Conservation (phyloP, 2,113 vertebrate genomes). For the Melanerpes formicivorus region DNA sequence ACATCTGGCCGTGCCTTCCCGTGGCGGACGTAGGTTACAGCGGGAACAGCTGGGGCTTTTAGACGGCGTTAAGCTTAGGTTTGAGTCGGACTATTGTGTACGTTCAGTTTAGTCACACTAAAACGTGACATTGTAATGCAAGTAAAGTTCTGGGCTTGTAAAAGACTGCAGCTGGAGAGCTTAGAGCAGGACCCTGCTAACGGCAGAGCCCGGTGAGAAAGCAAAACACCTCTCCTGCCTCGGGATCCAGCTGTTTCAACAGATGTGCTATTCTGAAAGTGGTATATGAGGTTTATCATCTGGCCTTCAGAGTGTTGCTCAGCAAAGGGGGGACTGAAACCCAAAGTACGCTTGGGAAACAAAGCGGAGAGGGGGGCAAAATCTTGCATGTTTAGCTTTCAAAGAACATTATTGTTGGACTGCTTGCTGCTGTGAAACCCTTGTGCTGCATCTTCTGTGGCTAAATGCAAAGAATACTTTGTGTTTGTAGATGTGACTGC, state of each 20-base stretch:
- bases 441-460: background rate
- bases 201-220: background rate
- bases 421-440: background rate
- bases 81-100: background rate
- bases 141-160: background rate
- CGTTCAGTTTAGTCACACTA: background rate
- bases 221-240: background rate
- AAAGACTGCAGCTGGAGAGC: background rate
- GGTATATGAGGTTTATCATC: background rate
- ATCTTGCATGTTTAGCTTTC: background rate
- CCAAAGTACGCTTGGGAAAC: fast-evolving
- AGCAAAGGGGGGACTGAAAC: background rate
- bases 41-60: background rate
- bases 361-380: background rate
- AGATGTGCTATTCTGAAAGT: background rate
- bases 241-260: background rate
- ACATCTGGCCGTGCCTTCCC: background rate
- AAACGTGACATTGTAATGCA: background rate
- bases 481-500: background rate
- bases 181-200: background rate
- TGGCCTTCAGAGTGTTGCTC: background rate
- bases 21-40: background rate
- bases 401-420: background rate
- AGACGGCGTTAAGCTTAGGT: background rate
- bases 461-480: background rate